A percentile compares a stretch with the other conserved stretches of the same genome.
Conservation (phyloP, 2,113 vertebrate species). For the Brachyhypopomus gauderio region DNA sequence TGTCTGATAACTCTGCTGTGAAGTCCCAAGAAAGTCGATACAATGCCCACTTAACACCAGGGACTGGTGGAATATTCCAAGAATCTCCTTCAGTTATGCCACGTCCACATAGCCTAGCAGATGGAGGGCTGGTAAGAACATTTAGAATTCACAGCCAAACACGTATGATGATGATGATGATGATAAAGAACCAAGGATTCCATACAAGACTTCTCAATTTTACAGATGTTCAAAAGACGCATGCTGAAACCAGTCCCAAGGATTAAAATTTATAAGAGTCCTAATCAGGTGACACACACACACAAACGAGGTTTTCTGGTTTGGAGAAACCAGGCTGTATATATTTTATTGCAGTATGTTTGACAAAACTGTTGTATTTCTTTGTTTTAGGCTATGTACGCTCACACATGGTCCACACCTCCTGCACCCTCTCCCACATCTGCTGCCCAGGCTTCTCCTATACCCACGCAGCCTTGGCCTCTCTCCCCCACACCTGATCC, state of each 20-base stretch:
- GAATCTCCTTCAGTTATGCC: background rate
- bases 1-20: background rate
- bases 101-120: background rate
- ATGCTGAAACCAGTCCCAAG: constrained; percentile 19
- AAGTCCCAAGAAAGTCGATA: background rate
- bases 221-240: constrained; percentile 37
- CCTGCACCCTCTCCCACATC: background rate
- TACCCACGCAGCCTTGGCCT: too few relatives aligned
- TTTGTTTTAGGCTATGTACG: background rate
- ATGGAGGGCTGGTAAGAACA: constrained; percentile 26
- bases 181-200: background rate
- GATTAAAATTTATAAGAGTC: background rate
- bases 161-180: background rate
- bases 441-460: too few relatives aligned
- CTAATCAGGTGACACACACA: constrained; percentile 11
- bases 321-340: background rate
- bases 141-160: background rate
- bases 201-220: background rate
- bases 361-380: background rate
- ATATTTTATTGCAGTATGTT: too few relatives aligned
- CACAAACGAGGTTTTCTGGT: too few relatives aligned
- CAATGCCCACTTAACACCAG: background rate
- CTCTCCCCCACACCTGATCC: background rate
- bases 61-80: background rate
- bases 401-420: background rate